phyloP scores from a whole-genome alignment of 2,797 vertebrate species.

The Serranus cabrilla region DNA sequence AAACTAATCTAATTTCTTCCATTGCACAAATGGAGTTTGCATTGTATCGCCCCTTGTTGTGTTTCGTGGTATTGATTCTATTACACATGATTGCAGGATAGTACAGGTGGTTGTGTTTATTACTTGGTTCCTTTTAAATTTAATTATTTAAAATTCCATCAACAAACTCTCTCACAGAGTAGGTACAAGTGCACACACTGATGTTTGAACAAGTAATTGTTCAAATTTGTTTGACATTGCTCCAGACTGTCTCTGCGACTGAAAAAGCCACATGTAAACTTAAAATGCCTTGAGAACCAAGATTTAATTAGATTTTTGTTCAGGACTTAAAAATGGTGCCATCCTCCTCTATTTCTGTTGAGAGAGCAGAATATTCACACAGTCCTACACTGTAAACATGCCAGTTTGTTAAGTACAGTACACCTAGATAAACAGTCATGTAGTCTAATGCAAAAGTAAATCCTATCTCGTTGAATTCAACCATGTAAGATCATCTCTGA shows the following conservation, averaged over 20 bases:
- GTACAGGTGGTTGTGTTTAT: constrained; percentile 16
- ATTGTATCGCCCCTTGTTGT: constrained; percentile 40
- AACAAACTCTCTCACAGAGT: background rate
- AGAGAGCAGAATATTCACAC: background rate
- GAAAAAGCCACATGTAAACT: background rate
- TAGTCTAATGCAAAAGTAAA: background rate
- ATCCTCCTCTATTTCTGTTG: background rate
- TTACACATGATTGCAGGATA: constrained; percentile 6
- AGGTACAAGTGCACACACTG: background rate
- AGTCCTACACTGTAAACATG: background rate
- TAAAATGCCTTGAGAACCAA: background rate
- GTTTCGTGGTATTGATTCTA: constrained; percentile 23
- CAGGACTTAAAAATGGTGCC: background rate
- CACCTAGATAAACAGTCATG: background rate
- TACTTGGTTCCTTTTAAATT: constrained; percentile 29
- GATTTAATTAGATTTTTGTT: background rate
- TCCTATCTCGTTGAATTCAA: background rate
- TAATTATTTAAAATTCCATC: constrained; percentile 9
- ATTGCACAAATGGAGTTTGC: constrained; percentile 54
- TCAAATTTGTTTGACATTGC: background rate
- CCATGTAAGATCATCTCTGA: background rate
- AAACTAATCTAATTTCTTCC: constrained; percentile 61
- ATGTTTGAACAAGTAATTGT: background rate
- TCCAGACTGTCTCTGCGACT: background rate
- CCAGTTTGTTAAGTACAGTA: background rate